Conservation (phyloP, 2,113 vertebrate species). For the Mesocricetus auratus region DNA sequence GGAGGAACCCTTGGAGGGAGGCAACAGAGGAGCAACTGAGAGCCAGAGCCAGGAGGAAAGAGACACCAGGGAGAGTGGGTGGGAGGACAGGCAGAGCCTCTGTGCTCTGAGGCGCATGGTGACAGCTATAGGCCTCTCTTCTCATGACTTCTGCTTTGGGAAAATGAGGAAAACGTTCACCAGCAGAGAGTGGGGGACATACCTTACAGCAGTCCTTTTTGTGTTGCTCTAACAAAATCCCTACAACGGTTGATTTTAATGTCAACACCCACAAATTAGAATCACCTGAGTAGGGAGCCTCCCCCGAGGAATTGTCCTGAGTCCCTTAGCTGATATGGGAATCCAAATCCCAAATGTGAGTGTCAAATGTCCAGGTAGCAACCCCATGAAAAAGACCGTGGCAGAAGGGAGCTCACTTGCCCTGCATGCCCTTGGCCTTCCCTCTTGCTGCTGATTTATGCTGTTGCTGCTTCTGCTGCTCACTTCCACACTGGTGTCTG, state of each 20-base stretch:
- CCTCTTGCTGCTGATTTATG: not conserved
- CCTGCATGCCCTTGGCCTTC: not conserved
- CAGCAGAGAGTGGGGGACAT: not conserved
- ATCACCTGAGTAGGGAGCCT: not conserved
- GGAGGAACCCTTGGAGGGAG: not conserved
- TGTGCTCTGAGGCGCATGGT: too few relatives aligned
- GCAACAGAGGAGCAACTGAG: not conserved
- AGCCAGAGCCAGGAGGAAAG: not conserved
- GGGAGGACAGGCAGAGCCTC: not conserved
- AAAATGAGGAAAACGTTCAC: not conserved
- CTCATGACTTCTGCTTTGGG: not conserved
- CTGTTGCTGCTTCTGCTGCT: not conserved
- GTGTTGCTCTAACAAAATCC: not conserved
- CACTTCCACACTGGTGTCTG: too few relatives aligned
- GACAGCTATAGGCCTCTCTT: too few relatives aligned
- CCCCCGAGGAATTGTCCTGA: not conserved
- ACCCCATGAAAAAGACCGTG: not conserved
- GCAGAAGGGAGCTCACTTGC: not conserved
- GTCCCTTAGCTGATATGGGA: not conserved
- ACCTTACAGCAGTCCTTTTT: not conserved
- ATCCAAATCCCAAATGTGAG: not conserved
- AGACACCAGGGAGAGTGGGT: rapidly evolving
- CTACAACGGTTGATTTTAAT: not conserved
- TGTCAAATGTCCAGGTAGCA: not conserved
- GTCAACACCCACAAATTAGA: not conserved